Evolutionary conservation across 2,888 invertebrate genomes (phyloP), one percentile per base, ranked within the genome.

Genomic region (Psylliodes chrysocephalus): DNA sequence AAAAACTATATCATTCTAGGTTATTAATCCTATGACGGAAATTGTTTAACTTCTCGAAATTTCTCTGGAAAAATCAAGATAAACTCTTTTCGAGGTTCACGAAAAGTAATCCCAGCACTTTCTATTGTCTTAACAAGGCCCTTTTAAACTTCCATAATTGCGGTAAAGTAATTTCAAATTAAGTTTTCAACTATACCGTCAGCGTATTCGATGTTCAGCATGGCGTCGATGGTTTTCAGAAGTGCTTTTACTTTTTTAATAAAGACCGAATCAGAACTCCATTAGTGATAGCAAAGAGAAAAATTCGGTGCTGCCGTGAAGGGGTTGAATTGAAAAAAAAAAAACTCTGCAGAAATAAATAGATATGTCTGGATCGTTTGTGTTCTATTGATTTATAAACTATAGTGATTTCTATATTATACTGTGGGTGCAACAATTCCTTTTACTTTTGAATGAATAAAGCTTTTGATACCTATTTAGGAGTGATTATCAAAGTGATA

Each of bases 71-170:
- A n/a, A n/a, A n/a, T n/a, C n/a, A 6, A 10, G n/a, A 33, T 7
- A 33, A 33, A n/a, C n/a, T 33, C 10, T 33, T 33, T 35, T 46
- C 8, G 10, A 35, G n/a, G 8, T 18, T 6, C 47, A 15, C 30
- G 15, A 42, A 28, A 51, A 54, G 18, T 49, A 40, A 17, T 44
- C n/a, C 14, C 22, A 52, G 47, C 52, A 28, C 42, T 52, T 56
- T 51, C 22, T 18, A 33, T 22, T 19, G 38, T 47, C 49, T 55
- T 55, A 18, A 61, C 46, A 55, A 55, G 55, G 18, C 40, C 47
- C 53, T 56, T 63, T 56, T 53, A 28, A 63, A 49, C 44, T 63
- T 44, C 47, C 62, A 55, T 63, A 55, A 65, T 62, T 62, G 61
- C 35, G 62, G 54, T 40, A 47, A 57, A 63, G 35, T 63, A 57